Base-by-base conservation (phyloP, 2,888 invertebrate species). In the Drosophila tripunctata region DNA sequence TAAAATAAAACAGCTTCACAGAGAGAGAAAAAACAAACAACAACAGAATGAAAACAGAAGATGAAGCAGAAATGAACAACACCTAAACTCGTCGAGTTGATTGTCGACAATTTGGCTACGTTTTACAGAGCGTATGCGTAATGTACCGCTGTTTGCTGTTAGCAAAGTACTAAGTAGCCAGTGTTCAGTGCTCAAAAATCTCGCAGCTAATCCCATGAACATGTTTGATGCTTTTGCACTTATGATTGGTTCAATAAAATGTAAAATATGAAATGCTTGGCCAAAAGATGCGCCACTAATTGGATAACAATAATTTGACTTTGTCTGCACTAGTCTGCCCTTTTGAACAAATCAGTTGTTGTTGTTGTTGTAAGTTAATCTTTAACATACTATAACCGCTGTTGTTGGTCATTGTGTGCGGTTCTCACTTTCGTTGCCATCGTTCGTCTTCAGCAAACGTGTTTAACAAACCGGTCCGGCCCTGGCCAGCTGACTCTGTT, bases 371-470 rank as follows among this genome's bases (percentile, higher is more conserved):
- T 38, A 40, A 6, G 33, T 21, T 48, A 4, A 27, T 27, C 38
- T 51, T 22, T 31, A 7, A 5, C 19, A 27, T n/a, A 14, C 43
- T 33, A 8, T 51, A n/a, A n/a, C n/a, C 30, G 36, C 14, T 51
- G 44, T 27, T 43, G 19, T n/a, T 35, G 44, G 21, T 57, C 35
- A 57, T 62, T 40, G 50, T 38, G 35, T 50, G 62, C 27, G 48
- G 65, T 81, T 81, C 80, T 81, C 80, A 85, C 80, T 81, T 81
- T 81, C 80, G 70, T 74, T 73, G 48, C 21, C 47, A 44, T 27
- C 31, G 27, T 50, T 27, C 31, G 27, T 50, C 51, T 54, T 60
- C 33, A 17, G 15, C 30, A 38, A 64, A 61, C 71, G 55, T 71
- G 67, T 71, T 61, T 75, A 50, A 45, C 61, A 45, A 75, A 75